Percentiles rank a stretch among this genome's conserved stretches.
Evolutionary conservation across 1,140 invertebrate genomes (phyloP).

Genomic region (Philotrypesis tridentata): DNA sequence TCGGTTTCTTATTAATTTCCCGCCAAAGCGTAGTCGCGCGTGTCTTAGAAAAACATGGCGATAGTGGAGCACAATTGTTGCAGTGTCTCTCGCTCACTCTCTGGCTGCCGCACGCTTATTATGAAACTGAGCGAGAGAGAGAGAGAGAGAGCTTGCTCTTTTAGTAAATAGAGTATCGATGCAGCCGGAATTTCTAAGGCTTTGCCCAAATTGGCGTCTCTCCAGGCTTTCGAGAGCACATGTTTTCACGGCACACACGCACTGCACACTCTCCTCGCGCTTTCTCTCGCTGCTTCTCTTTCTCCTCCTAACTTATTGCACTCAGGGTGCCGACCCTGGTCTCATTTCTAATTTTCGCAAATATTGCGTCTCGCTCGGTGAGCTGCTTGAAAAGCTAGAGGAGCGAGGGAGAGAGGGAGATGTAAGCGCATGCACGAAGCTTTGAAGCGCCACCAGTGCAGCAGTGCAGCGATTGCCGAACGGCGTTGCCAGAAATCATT

Average conservation of each 20-base stretch:
- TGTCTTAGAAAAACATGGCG: background rate
- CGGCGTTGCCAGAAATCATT: too few relatives aligned
- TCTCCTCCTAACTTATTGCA: conserved; percentile 55
- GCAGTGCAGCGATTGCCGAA: too few relatives aligned
- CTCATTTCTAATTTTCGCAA: conserved; percentile 58
- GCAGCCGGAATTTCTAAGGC: conserved; percentile 54
- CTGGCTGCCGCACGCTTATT: too few relatives aligned
- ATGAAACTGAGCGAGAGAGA: too few relatives aligned
- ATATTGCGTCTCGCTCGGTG: conserved; percentile 36
- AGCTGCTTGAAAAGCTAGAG: too few relatives aligned
- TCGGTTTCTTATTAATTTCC: background rate
- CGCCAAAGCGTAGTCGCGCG: background rate
- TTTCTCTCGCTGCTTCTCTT: conserved; percentile 20
- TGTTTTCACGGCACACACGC: background rate
- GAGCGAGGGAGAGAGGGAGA: too few relatives aligned
- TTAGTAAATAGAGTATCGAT: conserved; percentile 50
- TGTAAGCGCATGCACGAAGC: too few relatives aligned
- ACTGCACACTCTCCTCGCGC: conserved; percentile 31
- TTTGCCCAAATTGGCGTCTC: conserved; percentile 56
- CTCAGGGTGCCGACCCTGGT: conserved; percentile 58
- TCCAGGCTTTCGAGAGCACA: conserved; percentile 50
- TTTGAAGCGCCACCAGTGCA: too few relatives aligned
- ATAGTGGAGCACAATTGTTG: background rate
- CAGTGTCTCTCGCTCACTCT: background rate
- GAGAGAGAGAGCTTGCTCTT: conserved; percentile 12